A percentile compares a stretch with the other conserved stretches of the same genome.
phyloP scores from a whole-genome alignment of 2,113 vertebrate species.

The Podarcis muralis region DNA sequence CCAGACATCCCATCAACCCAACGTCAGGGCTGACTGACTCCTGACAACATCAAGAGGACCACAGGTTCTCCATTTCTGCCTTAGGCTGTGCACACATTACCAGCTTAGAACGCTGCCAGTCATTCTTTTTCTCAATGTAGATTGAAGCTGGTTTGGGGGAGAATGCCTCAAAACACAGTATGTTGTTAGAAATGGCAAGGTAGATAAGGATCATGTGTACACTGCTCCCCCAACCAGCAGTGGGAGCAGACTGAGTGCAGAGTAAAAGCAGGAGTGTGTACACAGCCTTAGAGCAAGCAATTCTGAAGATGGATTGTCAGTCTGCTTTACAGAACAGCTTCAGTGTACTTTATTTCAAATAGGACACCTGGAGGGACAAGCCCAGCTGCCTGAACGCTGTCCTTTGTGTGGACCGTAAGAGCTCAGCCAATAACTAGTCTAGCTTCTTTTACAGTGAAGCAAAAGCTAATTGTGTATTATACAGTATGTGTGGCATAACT shows the following conservation, averaged over 20 bases:
- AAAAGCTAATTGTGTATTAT: slow-evolving; percentile 64
- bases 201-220: too few species aligned
- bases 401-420: slow-evolving; percentile 31
- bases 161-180: too few species aligned
- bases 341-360: slow-evolving; percentile 50
- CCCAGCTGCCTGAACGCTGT: slow-evolving; percentile 40
- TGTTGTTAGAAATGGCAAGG: too few species aligned
- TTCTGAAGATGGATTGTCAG: background rate
- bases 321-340: slow-evolving; percentile 22
- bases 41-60: too few species aligned
- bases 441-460: slow-evolving; percentile 65
- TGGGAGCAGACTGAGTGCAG: too few species aligned
- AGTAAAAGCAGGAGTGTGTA: too few species aligned
- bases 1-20: background rate
- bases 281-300: background rate
- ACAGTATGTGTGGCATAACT: slow-evolving; percentile 71
- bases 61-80: too few species aligned
- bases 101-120: too few species aligned
- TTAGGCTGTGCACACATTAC: too few species aligned
- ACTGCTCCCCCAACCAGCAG: too few species aligned
- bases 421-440: slow-evolving; percentile 52
- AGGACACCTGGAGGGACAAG: slow-evolving; percentile 16
- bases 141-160: too few species aligned
- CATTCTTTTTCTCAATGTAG: too few species aligned
- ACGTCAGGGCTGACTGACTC: background rate